Base-by-base conservation (phyloP, 2,888 invertebrate genomes). In the Oxycera nigricornis region DNA sequence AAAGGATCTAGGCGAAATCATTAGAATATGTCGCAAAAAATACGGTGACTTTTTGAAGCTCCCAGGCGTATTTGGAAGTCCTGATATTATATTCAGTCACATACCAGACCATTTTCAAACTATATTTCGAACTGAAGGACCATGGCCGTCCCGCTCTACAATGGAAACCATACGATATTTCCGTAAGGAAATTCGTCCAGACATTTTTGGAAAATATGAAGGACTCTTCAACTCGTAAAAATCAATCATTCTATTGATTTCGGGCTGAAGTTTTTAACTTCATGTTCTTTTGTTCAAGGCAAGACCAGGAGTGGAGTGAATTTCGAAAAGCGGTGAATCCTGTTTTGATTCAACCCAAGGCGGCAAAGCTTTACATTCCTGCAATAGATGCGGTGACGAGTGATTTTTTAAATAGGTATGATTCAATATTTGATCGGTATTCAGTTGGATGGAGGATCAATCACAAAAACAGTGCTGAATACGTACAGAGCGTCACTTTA, bases 311-410 rank as follows among this genome's bases (percentile, higher is more conserved):
- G 77, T 92, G 92, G 92, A 87, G 89, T 46, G 86, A 88, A 70
- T 87, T 92, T 77, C 87, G 92, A 20, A 88, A 89, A 0, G 89
- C 89, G 75, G 90, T 91, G 0, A 91, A 92, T 82, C 90, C 90
- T 70, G 87, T 90, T 31, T 84, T 92, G 82, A 83, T 92, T 82
- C 88, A 90, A 79, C 90, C 91, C 0, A 88, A 89, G 77, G 82
- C 88, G 75, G 85, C 88, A 1, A 88, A 87, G 80, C 81, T 87
- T 1, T 90, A 89, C 77, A 80, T 87, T 2, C 84, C 86, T 1
- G 85, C 83, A 7, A 83, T 90, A 73, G 86, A 87, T 74, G 59
- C 35, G 41, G 59, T 30, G n/a, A 1, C 30, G 9, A 17, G 6
- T 7, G 70, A 70, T 28, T 70, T 70, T n/a, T 1, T 70, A 9